A percentile compares a stretch with the other conserved stretches of the same genome.
Conservation (phyloP, 2,113 vertebrate genomes). For the Chaetodon trifascialis region DNA sequence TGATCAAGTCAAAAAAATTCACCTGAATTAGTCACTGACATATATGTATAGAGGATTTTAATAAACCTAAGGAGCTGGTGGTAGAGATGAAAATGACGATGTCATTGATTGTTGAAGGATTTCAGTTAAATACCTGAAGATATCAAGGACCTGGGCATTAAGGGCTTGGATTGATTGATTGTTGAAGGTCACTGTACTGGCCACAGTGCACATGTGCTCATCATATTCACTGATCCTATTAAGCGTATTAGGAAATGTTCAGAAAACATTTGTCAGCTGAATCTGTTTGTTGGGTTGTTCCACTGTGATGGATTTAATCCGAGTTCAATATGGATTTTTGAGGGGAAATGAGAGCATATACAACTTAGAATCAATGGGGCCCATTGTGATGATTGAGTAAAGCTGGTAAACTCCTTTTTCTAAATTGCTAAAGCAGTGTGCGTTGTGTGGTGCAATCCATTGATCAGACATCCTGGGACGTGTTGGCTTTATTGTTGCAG, state of each 20-base stretch:
- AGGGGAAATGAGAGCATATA: constrained; percentile 7
- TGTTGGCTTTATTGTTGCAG: background rate
- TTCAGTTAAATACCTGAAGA: background rate
- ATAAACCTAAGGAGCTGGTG: background rate
- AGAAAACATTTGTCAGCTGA: constrained; percentile 23
- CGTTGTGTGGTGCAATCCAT: background rate
- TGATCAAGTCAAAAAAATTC: background rate
- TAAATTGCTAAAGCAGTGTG: background rate
- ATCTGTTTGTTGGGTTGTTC: background rate
- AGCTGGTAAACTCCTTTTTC: background rate
- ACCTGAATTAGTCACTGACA: background rate
- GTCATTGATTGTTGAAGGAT: background rate
- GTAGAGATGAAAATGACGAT: background rate
- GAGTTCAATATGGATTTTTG: constrained; percentile 4
- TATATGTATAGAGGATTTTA: background rate
- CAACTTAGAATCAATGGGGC: constrained; percentile 16
- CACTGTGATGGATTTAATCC: background rate
- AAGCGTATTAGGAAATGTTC: background rate
- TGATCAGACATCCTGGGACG: background rate
- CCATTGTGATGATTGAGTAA: constrained; percentile 23
- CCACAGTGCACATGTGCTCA: background rate
- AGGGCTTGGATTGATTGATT: background rate
- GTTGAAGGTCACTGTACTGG: constrained; percentile 10
- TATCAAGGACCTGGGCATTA: background rate
- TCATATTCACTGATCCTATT: constrained; percentile 22